A percentile compares a stretch with the other conserved stretches of the same genome.
Evolutionary conservation across 2,797 vertebrate species (phyloP).

Genomic region (Clarias fuscus): DNA sequence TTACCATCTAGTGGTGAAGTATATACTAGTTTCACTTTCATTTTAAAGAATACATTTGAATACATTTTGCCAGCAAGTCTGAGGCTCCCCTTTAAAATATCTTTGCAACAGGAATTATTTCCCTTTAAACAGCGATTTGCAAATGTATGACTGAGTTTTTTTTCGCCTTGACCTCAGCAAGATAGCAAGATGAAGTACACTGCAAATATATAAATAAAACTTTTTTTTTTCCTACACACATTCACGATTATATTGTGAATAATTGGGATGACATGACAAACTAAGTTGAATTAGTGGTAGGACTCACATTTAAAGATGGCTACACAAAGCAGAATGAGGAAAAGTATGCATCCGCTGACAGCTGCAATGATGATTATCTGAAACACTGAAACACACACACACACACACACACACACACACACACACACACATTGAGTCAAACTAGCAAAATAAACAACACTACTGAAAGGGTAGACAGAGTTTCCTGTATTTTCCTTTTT

Average conservation of each 20-base stretch:
- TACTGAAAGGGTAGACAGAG: no score
- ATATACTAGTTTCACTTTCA: neutral
- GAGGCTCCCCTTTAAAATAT: neutral
- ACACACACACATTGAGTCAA: neutral
- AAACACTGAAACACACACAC: neutral
- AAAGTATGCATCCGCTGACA: neutral
- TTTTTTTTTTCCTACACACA: neutral
- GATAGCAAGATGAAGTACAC: neutral
- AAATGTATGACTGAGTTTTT: neutral
- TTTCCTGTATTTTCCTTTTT: neutral
- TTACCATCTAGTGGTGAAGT: neutral
- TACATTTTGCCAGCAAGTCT: neutral
- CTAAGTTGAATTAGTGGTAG: neutral
- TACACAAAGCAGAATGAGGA: neutral
- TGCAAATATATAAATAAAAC: neutral
- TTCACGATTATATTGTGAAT: neutral
- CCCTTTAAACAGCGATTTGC: neutral
- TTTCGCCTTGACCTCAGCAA: neutral
- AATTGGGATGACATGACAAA: neutral
- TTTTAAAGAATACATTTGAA: neutral
- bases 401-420: neutral
- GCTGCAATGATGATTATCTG: no score
- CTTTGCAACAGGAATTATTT: neutral
- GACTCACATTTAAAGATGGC: constrained; percentile 9
- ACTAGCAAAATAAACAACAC: neutral